A percentile compares a stretch with the other conserved stretches of the same genome.
phyloP scores from a whole-genome alignment of 2,888 invertebrate species.

The Caenorhabditis doughertyi region DNA sequence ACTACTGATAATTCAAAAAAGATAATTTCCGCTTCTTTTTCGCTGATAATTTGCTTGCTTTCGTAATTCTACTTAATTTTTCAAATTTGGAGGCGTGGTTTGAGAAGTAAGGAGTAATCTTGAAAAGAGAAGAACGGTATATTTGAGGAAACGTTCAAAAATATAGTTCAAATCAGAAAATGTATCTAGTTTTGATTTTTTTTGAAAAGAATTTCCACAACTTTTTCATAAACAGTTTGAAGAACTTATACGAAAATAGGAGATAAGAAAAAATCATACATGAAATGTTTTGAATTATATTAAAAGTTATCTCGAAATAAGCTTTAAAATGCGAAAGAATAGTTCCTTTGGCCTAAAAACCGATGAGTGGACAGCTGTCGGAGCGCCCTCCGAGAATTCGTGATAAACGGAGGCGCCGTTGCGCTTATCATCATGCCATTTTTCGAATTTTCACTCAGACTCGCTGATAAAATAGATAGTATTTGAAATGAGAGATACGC shows the following conservation, averaged over 20 bases:
- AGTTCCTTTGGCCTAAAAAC: slow-evolving; percentile 22
- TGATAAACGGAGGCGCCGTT: slow-evolving; percentile 60
- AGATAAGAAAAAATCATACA: neutral
- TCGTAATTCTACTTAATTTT: slow-evolving; percentile 16
- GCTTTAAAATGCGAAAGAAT: neutral
- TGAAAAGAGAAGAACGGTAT: neutral
- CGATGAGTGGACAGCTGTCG: slow-evolving; percentile 37
- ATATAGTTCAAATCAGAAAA: too few species aligned
- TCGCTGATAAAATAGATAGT: slow-evolving; percentile 6
- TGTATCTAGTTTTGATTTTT: too few species aligned
- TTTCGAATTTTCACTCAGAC: slow-evolving; percentile 37
- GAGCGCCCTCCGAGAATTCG: slow-evolving; percentile 44
- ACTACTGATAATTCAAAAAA: slow-evolving; percentile 32
- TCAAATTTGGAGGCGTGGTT: neutral
- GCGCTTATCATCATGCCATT: slow-evolving; percentile 50
- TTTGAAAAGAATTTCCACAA: too few species aligned
- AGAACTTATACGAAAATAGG: neutral
- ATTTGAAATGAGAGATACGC: neutral
- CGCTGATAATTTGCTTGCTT: slow-evolving; percentile 25
- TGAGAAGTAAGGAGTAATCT: neutral
- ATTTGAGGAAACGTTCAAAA: neutral
- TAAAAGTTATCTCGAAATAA: neutral
- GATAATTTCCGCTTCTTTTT: slow-evolving; percentile 24
- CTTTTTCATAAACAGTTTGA: too few species aligned
- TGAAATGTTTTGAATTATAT: neutral